Conservation (phyloP, 2,888 invertebrate species). For the Barypeithes pellucidus region DNA sequence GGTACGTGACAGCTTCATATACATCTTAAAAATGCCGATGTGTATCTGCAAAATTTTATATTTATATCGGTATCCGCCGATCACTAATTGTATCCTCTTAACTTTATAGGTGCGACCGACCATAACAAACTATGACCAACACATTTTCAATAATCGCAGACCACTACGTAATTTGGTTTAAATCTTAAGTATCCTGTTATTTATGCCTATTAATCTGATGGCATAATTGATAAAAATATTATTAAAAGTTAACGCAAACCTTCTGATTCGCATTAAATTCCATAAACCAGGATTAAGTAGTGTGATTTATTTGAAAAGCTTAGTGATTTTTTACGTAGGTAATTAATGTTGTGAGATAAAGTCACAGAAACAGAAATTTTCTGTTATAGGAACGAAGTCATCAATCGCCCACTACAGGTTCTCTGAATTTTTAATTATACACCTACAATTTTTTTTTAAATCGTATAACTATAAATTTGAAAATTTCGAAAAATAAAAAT, state of each 20-base stretch:
- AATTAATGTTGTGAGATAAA: background rate
- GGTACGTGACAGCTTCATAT: no score
- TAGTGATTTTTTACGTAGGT: conserved; percentile 7
- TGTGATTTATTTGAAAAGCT: conserved; percentile 7
- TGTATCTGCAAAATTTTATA: no score
- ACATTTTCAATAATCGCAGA: no score
- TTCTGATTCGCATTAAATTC: background rate
- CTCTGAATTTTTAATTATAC: no score
- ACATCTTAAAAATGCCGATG: no score
- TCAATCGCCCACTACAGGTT: background rate
- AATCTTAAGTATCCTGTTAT: background rate
- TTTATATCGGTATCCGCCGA: no score
- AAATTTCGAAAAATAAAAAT: no score
- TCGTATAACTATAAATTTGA: no score
- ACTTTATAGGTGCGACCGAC: no score
- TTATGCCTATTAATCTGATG: background rate
- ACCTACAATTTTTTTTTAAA: no score
- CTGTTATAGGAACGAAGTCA: background rate
- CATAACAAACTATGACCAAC: no score
- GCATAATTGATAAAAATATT: conserved; percentile 16
- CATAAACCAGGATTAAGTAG: conserved; percentile 15
- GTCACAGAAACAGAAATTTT: background rate
- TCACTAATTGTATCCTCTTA: no score
- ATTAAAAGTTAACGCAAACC: background rate
- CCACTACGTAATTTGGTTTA: background rate